Percentiles rank a stretch among this genome's conserved stretches.
Evolutionary conservation across 64 coral and sea anemone species (phyloP).

Genomic region (Porites lutea): DNA sequence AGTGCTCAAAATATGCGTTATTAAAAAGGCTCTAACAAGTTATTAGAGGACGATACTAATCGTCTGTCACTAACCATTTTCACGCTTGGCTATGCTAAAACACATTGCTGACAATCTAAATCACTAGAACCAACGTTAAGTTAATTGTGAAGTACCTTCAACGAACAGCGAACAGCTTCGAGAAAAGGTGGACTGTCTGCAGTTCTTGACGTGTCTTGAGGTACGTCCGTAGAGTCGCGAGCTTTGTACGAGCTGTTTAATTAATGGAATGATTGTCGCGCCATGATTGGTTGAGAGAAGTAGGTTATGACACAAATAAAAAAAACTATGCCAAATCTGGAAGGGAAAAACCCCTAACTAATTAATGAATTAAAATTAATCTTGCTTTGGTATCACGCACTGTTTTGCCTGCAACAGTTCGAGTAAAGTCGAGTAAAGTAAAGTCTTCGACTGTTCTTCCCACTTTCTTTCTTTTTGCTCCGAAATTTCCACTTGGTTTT

Average conservation of each 20-base stretch:
- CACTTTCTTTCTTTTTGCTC: neutral
- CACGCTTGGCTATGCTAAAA: neutral
- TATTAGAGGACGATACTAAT: neutral
- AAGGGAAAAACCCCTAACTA: slow-evolving; percentile 22
- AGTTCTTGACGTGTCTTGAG: too few relatives aligned
- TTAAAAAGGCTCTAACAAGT: slow-evolving; percentile 1
- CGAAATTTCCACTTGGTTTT: neutral
- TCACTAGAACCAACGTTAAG: neutral
- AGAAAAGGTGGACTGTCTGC: neutral
- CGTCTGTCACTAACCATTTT: neutral
- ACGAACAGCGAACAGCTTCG: neutral
- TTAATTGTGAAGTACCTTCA: slow-evolving; percentile 13
- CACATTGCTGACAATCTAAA: neutral
- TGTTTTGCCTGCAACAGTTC: slow-evolving; percentile 1
- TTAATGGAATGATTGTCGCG: neutral
- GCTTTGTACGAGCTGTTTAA: neutral
- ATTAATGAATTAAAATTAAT: too few relatives aligned
- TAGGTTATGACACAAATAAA: neutral
- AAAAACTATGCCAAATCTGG: neutral
- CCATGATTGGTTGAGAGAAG: slow-evolving; percentile 15
- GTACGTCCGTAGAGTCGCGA: neutral
- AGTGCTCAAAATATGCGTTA: neutral
- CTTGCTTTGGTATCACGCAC: neutral
- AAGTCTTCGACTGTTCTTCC: neutral
- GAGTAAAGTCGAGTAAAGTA: neutral